phyloP scores from a whole-genome alignment of 2,888 invertebrate species.

The Drosophila histrio region DNA sequence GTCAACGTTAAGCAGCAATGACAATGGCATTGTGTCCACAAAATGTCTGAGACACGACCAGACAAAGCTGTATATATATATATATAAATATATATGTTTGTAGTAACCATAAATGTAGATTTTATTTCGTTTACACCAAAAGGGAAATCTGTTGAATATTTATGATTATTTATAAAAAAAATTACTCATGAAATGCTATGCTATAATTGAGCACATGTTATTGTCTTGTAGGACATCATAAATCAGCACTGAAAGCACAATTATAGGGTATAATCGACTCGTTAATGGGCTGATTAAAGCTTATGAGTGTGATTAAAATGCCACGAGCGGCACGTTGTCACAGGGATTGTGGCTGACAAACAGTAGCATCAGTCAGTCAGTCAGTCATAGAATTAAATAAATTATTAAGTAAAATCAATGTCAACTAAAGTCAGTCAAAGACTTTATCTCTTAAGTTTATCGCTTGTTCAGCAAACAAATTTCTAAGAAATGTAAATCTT shows the following conservation, averaged over 20 bases:
- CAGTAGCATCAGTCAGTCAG: conserved; percentile 7
- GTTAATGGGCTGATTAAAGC: conserved; percentile 32
- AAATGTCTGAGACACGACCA: conserved; percentile 16
- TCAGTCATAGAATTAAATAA: conserved; percentile 27
- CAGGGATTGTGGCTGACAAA: conserved; percentile 18
- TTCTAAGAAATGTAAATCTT: not conserved
- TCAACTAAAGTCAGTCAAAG: not conserved
- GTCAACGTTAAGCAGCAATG: conserved; percentile 27
- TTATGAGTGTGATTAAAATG: conserved; percentile 51
- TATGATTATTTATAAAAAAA: conserved; percentile 8
- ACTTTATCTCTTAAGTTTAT: not conserved
- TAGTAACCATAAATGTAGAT: not conserved
- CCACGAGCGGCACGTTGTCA: conserved; percentile 55
- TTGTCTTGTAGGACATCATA: conserved; percentile 24
- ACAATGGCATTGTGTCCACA: conserved; percentile 37
- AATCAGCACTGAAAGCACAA: conserved; percentile 20
- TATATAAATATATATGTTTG: not conserved
- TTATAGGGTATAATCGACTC: conserved; percentile 18
- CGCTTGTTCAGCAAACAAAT: conserved; percentile 7
- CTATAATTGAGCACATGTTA: conserved; percentile 5
- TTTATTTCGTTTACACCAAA: not conserved
- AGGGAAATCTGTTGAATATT: conserved; percentile 6
- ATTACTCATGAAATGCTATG: not conserved
- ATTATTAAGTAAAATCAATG: conserved; percentile 32
- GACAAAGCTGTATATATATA: conserved; percentile 7